Percentiles rank a stretch among this genome's conserved stretches.
Conservation (phyloP, 2,797 vertebrate genomes). For the Enteromius argenteus region DNA sequence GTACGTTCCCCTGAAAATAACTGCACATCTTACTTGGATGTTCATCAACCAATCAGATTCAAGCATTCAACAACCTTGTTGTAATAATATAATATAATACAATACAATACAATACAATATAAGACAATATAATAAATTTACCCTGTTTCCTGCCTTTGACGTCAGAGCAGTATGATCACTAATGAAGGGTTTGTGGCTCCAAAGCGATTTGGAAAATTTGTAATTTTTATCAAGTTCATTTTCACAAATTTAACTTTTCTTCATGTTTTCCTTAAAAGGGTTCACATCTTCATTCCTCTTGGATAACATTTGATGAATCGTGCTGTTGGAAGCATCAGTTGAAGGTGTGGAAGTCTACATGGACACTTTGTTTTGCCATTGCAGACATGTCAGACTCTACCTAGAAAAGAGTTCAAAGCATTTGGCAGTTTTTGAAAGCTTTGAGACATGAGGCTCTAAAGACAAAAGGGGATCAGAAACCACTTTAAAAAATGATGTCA, state of each 20-base stretch:
- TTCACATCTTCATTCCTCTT: not conserved
- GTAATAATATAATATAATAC: not conserved
- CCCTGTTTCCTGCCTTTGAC: not conserved
- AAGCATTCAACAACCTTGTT: too few relatives aligned
- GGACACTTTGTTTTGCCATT: conserved; percentile 51
- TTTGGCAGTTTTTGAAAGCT: conserved; percentile 56
- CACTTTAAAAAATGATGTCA: conserved; percentile 56
- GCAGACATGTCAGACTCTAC: conserved; percentile 44
- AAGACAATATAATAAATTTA: not conserved
- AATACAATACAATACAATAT: not conserved
- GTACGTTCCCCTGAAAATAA: too few relatives aligned
- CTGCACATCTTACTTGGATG: too few relatives aligned
- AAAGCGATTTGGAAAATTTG: not conserved
- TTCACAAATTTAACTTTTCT: not conserved
- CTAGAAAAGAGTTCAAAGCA: conserved; percentile 53
- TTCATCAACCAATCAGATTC: too few relatives aligned
- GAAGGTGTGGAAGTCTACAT: conserved; percentile 45
- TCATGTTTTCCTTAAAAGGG: not conserved
- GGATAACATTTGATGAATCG: not conserved
- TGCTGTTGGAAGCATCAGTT: conserved; percentile 8
- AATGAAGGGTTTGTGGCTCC: not conserved
- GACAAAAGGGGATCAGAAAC: conserved; percentile 58
- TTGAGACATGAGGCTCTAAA: conserved; percentile 52
- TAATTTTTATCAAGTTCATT: not conserved
- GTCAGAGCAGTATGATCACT: not conserved